These are phyloP conservation scores for Chionomys nivalis DNA, from an alignment of 2,113 vertebrate genomes.

Conservation along the genomic window DNA sequence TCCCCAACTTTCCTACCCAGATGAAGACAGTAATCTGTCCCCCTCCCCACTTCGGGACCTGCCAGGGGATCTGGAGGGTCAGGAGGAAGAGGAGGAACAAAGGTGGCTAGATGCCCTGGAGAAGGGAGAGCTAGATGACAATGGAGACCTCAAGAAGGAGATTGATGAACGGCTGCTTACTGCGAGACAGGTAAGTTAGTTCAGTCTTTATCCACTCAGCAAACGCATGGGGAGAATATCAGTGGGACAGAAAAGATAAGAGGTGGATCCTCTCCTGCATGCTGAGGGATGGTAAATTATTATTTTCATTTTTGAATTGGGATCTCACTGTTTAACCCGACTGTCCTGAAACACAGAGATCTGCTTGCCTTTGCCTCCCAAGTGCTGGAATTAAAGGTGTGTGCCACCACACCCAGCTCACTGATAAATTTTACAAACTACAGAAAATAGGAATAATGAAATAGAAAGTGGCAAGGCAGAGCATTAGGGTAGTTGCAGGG, in stretches of 20 bases:
- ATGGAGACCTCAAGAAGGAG: constrained; percentile 97
- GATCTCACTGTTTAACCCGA: neutral
- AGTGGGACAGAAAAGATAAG: neutral
- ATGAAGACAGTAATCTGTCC: constrained; percentile 97
- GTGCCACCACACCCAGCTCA: neutral
- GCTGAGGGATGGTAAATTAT: neutral
- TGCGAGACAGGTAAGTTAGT: constrained; percentile 90
- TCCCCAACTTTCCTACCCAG: constrained; percentile 76
- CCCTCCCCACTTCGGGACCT: constrained; percentile 91
- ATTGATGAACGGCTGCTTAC: constrained; percentile 95
- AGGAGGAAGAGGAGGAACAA: constrained; percentile 94
- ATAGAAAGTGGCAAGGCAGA: neutral
- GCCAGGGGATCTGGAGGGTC: constrained; percentile 89
- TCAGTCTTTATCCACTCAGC: neutral
- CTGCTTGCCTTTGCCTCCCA: neutral
- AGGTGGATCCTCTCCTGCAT: neutral
- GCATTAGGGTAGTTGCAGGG: neutral
- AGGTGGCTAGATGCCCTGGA: constrained; percentile 97
- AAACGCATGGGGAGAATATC: neutral
- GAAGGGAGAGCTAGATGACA: constrained; percentile 96
- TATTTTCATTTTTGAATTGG: neutral
- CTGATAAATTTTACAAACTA: neutral
- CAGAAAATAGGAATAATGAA: neutral
- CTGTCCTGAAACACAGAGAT: neutral
- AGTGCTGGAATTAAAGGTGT: neutral